Evolutionary conservation across 2,888 invertebrate species (phyloP), one percentile per base, ranked within the genome.

Genomic region (Agonopterix heracliana): DNA sequence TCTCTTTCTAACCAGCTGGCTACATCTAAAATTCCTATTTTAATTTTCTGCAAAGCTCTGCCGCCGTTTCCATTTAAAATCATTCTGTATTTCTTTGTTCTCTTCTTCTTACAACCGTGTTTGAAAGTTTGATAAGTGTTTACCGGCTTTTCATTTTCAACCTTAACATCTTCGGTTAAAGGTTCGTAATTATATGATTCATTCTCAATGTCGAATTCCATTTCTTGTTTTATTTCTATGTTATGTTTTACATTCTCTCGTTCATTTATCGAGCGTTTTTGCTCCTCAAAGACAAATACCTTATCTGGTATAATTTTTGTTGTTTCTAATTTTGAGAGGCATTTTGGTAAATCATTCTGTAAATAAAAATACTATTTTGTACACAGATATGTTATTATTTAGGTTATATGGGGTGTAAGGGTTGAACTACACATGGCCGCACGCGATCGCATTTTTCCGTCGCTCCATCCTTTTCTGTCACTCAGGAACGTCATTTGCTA

Each of bases 1-100:
- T 61, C 62, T 35, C 54, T 60, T 10, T 50, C 56, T 11, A 58
- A 34, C 46, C 62, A 61, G 12, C 46, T 46, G 5, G 47, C 43
- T 12, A 48, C 13, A 7, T 48, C 48, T 7, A 42, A 10, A 8
- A 35, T 14, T 13, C 14, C n/a, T 11, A 47, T 42, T 41, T 34
- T 46, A 12, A 34, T 12, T 46, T 17, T 45, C 13, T 14, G 9
- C n/a, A 13, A 9, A 61, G n/a, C 10, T n/a, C 5, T 60, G 44
- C 58, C 52, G 7, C 61, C 57, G 0, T 26, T 34, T 17, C 60
- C 62, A 41, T 47, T 51, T 1, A 61, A 45, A 5, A 12, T 41
- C 12, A n/a, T 47, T 48, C 5, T 50, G 10, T 43, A 43, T 43
- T 43, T 43, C 43, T n/a, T 14, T 12, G 41, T 14, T 14, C 41